Evolutionary conservation across 1,140 invertebrate species (phyloP), one percentile per base, ranked within the genome.

Genomic region (Aphelinus atriplicis): DNA sequence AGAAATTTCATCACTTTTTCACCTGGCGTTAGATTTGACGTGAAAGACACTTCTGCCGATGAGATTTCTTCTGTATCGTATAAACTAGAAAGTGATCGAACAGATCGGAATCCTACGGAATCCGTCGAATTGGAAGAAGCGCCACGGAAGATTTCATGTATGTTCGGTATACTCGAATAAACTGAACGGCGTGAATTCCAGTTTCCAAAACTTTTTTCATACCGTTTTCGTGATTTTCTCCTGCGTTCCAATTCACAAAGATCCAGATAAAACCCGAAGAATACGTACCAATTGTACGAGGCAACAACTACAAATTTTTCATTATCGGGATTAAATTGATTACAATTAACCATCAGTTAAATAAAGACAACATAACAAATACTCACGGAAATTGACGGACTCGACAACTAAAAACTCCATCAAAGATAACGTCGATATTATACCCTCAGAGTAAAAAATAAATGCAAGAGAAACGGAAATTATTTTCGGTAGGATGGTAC

Each of bases 401-500:
- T 83, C 81, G 0, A 79, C 78, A n/a, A 77, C 26, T 1, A 84
- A 26, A 63, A 83, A 82, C 71, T 81, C 79, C 4, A 78, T 3
- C 3, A 84, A 48, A 4, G 78, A 67, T 7, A 60, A 48, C 0
- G 71, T 60, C 1, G 83, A 78, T 1, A 83, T 60, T 3, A 57
- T 66, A 7, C 46, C 68, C 26, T 80, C 76, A 7, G 65, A 67
- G 70, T 83, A 83, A 5, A 83, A 65, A 4, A 83, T 47, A 0
- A 80, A 61, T 1, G 73, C 69, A 1, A 80, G 72, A 0, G 66
- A 10, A 1, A 83, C 43, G 4, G 77, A 78, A 43, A 81, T 51
- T 1, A 82, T 7, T 62, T 85, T 82, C 3, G 82, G 66, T 5
- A 83, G 42, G 46, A 84, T 63, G 45, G 81, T 80, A 47, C 81